Base-by-base conservation (phyloP, 2,797 vertebrate species). In the Epinephelus coioides region DNA sequence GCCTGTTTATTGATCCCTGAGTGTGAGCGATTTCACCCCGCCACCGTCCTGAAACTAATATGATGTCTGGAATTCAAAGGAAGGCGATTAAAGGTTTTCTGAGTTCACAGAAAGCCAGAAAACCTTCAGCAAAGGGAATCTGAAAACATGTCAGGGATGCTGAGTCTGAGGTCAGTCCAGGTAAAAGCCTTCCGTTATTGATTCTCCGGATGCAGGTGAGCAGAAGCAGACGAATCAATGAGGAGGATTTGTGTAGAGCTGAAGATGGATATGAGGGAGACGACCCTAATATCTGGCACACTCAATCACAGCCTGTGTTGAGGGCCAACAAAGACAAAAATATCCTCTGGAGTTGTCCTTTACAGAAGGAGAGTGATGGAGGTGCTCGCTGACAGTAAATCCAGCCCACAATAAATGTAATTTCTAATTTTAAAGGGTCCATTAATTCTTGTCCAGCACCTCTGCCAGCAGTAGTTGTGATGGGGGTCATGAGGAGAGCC, bases 381-480 rank as follows among this genome's bases (percentile, higher is more conserved):
- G 66, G 50, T 82, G 71, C 54, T 56, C 19, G 8, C 72, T 63
- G 71, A 77, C 25, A 13, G 69, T 88, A 85, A 90, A 87, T 87
- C 70, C 69, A 78, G 51, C 65, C 75, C 0, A 64, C 81, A 74
- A 77, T 89, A 81, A 89, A 91, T 68, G 63, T 86, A 83, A 84
- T 86, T 86, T 88, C 86, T 83, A 84, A 88, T 86, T 90, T 89
- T 72, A 88, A 91, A 40, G 73, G 73, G 64, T 81, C 89, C 75
- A 87, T 87, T 86, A 81, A 85, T 88, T 91, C 88, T 76, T 61
- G 79, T 74, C 82, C 59, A 30, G 71, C 78, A 69, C 81, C 70
- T 79, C 82, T 40, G 80, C 66, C 72, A 55, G 76, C 56, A 44
- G 73, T 70, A 15, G 75, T 78, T 85, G 66, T 73, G 81, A 86